Evolutionary conservation across 2,113 vertebrate species (phyloP).

Genomic region (Dascyllus trimaculatus): DNA sequence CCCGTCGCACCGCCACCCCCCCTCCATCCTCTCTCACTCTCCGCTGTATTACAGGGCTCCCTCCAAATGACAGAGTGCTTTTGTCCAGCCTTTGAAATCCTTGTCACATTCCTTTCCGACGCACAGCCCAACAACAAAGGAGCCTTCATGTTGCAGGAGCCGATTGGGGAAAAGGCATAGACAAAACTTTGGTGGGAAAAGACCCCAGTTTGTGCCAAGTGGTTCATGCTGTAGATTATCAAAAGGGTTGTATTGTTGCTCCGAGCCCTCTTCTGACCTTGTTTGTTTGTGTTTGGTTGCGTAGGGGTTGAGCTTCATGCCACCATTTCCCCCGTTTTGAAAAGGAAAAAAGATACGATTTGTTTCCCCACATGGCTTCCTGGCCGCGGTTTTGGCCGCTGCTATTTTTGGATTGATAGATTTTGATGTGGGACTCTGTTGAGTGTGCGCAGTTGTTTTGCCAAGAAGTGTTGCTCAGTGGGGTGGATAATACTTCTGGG

Average conservation of each 20-base stretch:
- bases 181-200: slow-evolving; percentile 78
- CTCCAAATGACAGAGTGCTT: slow-evolving; percentile 87
- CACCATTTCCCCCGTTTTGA: slow-evolving; percentile 55
- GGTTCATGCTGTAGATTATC: slow-evolving; percentile 62
- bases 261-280: slow-evolving; percentile 51
- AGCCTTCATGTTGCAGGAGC: slow-evolving; percentile 80
- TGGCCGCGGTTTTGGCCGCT: slow-evolving; percentile 39
- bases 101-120: slow-evolving; percentile 86
- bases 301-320: slow-evolving; percentile 36
- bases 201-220: slow-evolving; percentile 70
- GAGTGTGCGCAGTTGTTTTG: slow-evolving; percentile 55
- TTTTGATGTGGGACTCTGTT: slow-evolving; percentile 54
- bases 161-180: slow-evolving; percentile 74
- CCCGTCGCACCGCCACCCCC: neutral
- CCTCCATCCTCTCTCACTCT: slow-evolving; percentile 33
- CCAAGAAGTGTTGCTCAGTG: slow-evolving; percentile 64
- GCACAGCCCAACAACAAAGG: slow-evolving; percentile 85
- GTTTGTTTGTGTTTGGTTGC: slow-evolving; percentile 78
- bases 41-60: slow-evolving; percentile 83
- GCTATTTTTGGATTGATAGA: slow-evolving; percentile 66
- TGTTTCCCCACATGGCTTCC: slow-evolving; percentile 55
- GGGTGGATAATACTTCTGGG: slow-evolving; percentile 64
- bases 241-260: slow-evolving; percentile 59
- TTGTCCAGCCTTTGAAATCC: slow-evolving; percentile 85
- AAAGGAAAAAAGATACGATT: slow-evolving; percentile 69